Base-by-base conservation (phyloP, 2,797 vertebrate genomes). In the Sarcophilus harrisii region DNA sequence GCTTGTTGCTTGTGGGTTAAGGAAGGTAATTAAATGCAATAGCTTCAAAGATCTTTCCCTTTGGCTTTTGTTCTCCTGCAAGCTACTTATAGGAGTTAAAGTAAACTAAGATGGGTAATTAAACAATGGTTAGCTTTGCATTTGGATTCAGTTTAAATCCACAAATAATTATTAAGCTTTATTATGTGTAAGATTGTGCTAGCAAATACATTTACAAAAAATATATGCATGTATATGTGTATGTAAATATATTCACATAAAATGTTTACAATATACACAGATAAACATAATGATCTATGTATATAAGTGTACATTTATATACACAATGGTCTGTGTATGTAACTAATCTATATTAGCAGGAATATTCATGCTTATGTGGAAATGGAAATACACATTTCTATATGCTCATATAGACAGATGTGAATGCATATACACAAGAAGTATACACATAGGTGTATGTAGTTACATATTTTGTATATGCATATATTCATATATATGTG, bases 11-110 rank as follows among this genome's bases (percentile, higher is more conserved):
- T 81, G 21, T 8, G 18, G 18, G 60, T 24, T 91, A 45, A 95
- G 89, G 92, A 93, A 91, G 16, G 13, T 14, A 59, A 45, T 93
- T n/a, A 90, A 57, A 3, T 49, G 5, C 57, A 66, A 91, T 57
- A n/a, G 18, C 6, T 94, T 90, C 93, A 95, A 90, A 90, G 8
- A 87, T 32, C 58, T 52, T 90, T 94, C 73, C 28, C 66, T 2
- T 57, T 92, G 27, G 32, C 45, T 94, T 92, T 94, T 58, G 45
- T 38, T 87, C 16, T 81, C 6, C 38, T 52, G 16, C 13, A 87
- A 32, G 14, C 3, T 38, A 24, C 54, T 11, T 45, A 27, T 81
- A 45, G 21, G 73, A 27, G 9, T 45, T 45, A 27, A 18, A 81
- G 21, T 81, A 45, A 81, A 81, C 21, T 45, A 24, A 24, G 21